phyloP scores from a whole-genome alignment of 2,888 invertebrate genomes.

The Hypomecis atomaria region DNA sequence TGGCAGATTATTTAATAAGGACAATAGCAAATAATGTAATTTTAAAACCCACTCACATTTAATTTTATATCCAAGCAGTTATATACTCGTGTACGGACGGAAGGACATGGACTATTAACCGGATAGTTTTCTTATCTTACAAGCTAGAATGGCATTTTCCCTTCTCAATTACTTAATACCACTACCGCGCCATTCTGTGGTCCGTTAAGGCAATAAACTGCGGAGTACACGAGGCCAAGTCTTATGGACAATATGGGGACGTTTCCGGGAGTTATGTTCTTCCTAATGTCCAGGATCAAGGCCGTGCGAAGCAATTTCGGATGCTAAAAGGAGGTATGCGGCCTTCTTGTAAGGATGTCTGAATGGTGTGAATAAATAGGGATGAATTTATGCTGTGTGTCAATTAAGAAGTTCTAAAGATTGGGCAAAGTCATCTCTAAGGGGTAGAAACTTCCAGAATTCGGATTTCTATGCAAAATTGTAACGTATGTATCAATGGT shows the following conservation, averaged over 20 bases:
- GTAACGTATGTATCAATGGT: too few species aligned
- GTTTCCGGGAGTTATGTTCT: conserved; percentile 68
- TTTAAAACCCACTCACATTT: too few species aligned
- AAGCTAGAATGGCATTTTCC: not conserved
- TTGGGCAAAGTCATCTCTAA: not conserved
- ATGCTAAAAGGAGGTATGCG: conserved; percentile 51
- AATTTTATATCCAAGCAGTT: too few species aligned
- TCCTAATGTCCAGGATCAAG: conserved; percentile 64
- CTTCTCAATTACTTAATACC: conserved; percentile 21
- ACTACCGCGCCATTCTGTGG: conserved; percentile 16
- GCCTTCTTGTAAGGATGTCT: conserved; percentile 28
- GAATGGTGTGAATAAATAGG: conserved; percentile 15
- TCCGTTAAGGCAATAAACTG: conserved; percentile 19
- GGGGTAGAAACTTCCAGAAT: too few species aligned
- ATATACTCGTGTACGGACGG: too few species aligned
- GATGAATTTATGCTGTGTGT: conserved; percentile 8
- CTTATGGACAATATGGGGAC: conserved; percentile 68
- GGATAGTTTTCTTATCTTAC: not conserved
- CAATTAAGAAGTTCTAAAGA: conserved; percentile 1
- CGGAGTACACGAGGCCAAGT: conserved; percentile 65
- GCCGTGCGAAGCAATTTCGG: conserved; percentile 55
- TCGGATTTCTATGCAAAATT: too few species aligned
- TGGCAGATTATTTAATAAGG: too few species aligned
- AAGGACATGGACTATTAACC: too few species aligned
- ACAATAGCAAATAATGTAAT: too few species aligned